Percentiles rank a stretch among this genome's conserved stretches.
These are phyloP conservation scores for Enteromius treurensis DNA, from an alignment of 2,797 vertebrate species.

Conservation along the genomic window DNA sequence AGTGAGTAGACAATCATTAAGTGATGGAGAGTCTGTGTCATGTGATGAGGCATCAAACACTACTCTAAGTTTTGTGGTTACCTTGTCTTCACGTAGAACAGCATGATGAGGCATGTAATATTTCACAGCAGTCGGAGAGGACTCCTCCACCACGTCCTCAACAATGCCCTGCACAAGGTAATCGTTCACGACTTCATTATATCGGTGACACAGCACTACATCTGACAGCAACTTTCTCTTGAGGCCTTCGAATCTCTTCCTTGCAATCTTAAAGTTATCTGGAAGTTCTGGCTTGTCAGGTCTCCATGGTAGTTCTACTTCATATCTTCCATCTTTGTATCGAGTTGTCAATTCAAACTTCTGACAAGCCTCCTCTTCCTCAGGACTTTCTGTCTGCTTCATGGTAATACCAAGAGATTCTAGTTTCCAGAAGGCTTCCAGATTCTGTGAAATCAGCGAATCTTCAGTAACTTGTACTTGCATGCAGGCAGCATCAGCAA, in stretches of 20 bases:
- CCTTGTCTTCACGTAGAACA: background rate
- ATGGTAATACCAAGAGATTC: constrained; percentile 15
- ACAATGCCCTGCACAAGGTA: constrained; percentile 36
- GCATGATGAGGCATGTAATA: background rate
- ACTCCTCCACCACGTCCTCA: constrained; percentile 1
- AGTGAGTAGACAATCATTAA: background rate
- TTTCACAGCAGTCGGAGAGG: background rate
- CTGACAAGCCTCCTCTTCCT: constrained; percentile 39
- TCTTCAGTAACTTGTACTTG: too few species aligned
- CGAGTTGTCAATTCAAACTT: constrained; percentile 21
- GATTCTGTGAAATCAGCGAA: background rate
- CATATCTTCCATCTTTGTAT: constrained; percentile 15
- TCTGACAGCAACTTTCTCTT: constrained; percentile 29
- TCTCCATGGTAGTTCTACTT: constrained; percentile 38
- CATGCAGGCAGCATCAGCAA: too few species aligned
- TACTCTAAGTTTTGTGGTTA: background rate
- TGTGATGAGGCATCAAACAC: background rate
- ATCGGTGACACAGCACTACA: constrained; percentile 22
- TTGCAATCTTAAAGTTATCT: constrained; percentile 44
- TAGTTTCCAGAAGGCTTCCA: constrained; percentile 19
- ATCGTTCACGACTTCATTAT: constrained; percentile 40
- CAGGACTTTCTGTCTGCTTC: background rate
- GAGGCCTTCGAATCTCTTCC: constrained; percentile 35
- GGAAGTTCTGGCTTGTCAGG: constrained; percentile 38
- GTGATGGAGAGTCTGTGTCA: background rate